Evolutionary conservation across 2,113 vertebrate species (phyloP).

Genomic region (Leucopsar rothschildi): DNA sequence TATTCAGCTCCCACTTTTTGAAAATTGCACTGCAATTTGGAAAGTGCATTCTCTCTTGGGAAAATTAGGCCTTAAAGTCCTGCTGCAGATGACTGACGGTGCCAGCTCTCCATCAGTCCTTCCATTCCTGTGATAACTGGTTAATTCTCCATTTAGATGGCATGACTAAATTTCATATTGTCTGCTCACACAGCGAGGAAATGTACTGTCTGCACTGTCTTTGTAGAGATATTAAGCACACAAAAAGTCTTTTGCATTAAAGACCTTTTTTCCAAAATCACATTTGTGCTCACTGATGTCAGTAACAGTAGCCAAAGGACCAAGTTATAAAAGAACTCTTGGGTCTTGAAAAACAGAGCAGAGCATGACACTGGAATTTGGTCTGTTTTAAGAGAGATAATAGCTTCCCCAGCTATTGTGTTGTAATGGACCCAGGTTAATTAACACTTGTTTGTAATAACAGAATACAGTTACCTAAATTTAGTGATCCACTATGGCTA

Average conservation of each 20-base stretch:
- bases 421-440: background rate
- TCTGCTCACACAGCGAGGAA: conserved; percentile 46
- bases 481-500: background rate
- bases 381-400: background rate
- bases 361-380: background rate
- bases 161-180: conserved; percentile 52
- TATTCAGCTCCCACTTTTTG: conserved; percentile 62
- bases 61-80: conserved; percentile 68
- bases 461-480: background rate
- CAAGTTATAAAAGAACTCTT: background rate
- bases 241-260: background rate
- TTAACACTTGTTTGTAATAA: background rate
- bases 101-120: conserved; percentile 55
- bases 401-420: background rate
- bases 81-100: conserved; percentile 56
- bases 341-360: background rate
- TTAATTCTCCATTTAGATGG: conserved; percentile 57
- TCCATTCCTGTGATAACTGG: conserved; percentile 45
- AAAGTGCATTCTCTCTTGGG: conserved; percentile 67
- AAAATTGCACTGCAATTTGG: conserved; percentile 67
- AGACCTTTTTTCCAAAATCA: background rate
- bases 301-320: background rate
- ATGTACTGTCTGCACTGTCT: background rate
- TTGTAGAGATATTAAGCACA: background rate
- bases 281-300: background rate